Conservation (phyloP, 2,888 invertebrate species). For the Orthosia gothica region DNA sequence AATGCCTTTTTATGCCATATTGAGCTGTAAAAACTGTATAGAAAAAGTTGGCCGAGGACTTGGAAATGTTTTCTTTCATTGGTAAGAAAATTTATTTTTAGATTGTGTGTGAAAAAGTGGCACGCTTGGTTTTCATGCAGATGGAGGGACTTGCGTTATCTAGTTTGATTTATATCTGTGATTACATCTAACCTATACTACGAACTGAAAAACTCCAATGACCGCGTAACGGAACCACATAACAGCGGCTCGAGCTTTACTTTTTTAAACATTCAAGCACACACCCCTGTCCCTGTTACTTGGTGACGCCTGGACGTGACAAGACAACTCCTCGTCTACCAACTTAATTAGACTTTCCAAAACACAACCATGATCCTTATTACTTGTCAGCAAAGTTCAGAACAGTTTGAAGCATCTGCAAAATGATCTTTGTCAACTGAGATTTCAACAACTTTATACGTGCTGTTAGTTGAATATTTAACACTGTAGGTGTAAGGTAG, state of each 20-base stretch:
- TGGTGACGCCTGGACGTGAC: constrained; percentile 60
- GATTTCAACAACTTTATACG: constrained; percentile 6
- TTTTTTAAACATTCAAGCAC: constrained; percentile 55
- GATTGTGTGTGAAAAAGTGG: no score
- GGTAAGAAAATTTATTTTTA: no score
- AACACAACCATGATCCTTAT: constrained; percentile 29
- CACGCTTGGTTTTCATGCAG: no score
- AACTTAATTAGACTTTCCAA: constrained; percentile 7
- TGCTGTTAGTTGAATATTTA: neutral
- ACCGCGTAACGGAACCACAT: constrained; percentile 42
- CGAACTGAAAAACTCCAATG: constrained; percentile 25
- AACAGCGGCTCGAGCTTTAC: constrained; percentile 15
- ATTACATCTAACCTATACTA: neutral
- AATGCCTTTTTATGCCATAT: no score
- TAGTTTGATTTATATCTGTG: no score
- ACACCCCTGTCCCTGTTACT: constrained; percentile 59
- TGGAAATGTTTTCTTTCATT: no score
- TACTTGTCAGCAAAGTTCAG: neutral
- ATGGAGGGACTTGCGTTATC: no score
- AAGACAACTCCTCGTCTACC: constrained; percentile 47
- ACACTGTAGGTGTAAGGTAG: rapidly evolving
- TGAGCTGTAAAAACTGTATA: no score
- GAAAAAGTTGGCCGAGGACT: no score
- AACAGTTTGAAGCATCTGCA: constrained; percentile 8
- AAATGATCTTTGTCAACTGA: constrained; percentile 23